These are phyloP conservation scores for mouse (Mus musculus) DNA, from an alignment of 2,113 vertebrate species.

Conservation along the genomic window DNA sequence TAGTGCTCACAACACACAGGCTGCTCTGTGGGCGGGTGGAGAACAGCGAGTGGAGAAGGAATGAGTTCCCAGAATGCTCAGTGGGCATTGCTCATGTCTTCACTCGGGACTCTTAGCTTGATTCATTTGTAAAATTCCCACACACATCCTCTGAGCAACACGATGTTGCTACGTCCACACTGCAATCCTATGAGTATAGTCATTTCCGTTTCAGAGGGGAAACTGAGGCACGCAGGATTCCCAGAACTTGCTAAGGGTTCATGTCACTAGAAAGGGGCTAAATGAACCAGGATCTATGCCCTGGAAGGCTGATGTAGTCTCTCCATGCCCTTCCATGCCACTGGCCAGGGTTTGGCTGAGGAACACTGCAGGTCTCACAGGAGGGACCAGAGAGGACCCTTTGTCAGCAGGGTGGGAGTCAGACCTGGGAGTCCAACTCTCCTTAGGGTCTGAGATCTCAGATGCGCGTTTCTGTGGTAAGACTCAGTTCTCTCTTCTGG, in stretches of 20 bases:
- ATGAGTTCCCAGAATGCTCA: background rate
- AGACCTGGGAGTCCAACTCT: background rate
- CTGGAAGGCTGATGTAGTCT: background rate
- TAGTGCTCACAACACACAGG: background rate
- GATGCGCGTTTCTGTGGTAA: background rate
- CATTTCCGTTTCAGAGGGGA: background rate
- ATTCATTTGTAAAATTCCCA: background rate
- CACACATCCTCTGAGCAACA: background rate
- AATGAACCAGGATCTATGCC: background rate
- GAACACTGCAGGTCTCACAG: accelerated
- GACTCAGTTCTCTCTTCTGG: background rate
- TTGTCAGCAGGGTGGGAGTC: accelerated
- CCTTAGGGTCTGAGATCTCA: background rate
- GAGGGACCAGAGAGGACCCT: no score
- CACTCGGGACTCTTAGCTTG: background rate
- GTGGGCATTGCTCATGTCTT: background rate
- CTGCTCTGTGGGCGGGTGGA: background rate
- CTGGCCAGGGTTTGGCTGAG: accelerated
- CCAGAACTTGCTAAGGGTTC: background rate
- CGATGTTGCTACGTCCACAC: background rate
- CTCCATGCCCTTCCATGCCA: accelerated
- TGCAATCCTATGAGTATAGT: background rate
- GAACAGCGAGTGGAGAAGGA: background rate
- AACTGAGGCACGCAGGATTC: background rate
- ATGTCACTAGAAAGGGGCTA: background rate